Evolutionary conservation across 2,888 invertebrate species (phyloP).

Genomic region (Lumbricus terrestris): DNA sequence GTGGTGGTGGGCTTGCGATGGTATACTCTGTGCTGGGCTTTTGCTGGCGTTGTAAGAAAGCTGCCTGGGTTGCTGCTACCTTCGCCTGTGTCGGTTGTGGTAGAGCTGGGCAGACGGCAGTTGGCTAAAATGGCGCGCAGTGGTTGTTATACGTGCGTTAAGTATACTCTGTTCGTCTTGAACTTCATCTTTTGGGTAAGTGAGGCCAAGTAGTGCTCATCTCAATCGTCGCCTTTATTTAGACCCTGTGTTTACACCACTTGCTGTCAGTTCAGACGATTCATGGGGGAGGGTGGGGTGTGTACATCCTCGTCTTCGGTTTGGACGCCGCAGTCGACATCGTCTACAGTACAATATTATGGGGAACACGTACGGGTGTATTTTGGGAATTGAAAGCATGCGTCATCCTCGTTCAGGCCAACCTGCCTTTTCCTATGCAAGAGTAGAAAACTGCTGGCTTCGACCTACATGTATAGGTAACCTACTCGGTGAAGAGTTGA

Average conservation of each 20-base stretch:
- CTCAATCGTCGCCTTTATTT: background rate
- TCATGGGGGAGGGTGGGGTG: background rate
- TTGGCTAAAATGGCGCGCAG: background rate
- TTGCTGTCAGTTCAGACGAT: background rate
- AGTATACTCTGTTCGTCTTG: background rate
- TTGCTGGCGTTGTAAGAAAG: background rate
- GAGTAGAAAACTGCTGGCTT: background rate
- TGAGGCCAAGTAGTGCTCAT: background rate
- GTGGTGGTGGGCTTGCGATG: background rate
- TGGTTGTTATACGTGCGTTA: background rate
- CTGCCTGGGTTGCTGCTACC: background rate
- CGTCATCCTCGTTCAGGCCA: background rate
- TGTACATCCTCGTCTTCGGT: background rate
- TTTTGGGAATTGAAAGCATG: background rate
- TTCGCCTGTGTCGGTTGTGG: too few species aligned
- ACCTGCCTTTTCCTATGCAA: background rate
- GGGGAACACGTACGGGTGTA: background rate
- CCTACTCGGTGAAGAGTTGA: background rate
- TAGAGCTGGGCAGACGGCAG: background rate
- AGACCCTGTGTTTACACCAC: background rate
- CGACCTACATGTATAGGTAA: too few species aligned
- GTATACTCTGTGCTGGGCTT: background rate
- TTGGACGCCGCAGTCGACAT: background rate
- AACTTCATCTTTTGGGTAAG: constrained; percentile 14
- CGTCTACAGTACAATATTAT: too few species aligned